Evolutionary conservation across 2,797 vertebrate genomes (phyloP).

Genomic region (Antrozous pallidus): DNA sequence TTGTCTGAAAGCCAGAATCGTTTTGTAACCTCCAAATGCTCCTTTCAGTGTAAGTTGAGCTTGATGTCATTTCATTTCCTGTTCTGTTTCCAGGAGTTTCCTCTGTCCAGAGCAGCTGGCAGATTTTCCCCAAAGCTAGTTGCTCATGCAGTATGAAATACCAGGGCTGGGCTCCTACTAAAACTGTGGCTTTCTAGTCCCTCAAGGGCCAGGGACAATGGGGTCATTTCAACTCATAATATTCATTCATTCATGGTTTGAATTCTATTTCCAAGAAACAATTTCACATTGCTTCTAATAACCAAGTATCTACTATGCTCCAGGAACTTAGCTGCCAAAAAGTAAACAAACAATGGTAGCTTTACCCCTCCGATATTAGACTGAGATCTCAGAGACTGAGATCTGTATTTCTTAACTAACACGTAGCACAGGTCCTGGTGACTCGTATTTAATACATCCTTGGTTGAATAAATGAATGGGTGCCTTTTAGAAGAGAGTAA

Average conservation of each 20-base stretch:
- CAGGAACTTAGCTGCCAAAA: not conserved
- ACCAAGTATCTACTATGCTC: not conserved
- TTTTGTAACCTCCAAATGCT: not conserved
- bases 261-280: not conserved
- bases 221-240: not conserved
- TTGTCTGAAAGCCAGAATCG: slow-evolving; percentile 1
- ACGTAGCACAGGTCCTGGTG: not conserved
- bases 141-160: not conserved
- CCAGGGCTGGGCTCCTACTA: not conserved
- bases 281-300: not conserved
- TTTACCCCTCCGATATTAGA: not conserved
- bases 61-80: not conserved
- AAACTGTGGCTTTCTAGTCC: not conserved
- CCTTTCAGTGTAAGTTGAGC: not conserved
- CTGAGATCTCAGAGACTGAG: not conserved
- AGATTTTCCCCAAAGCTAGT: not conserved
- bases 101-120: not conserved
- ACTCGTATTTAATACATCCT: not conserved
- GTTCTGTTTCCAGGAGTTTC: not conserved
- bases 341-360: not conserved
- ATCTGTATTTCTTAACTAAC: not conserved
- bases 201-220: not conserved
- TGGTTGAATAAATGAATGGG: not conserved
- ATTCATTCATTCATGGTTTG: not conserved
- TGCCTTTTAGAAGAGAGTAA: not conserved